These are phyloP conservation scores for Sebastes hubbsi DNA, from an alignment of 2,797 vertebrate genomes.

Conservation along the genomic window DNA sequence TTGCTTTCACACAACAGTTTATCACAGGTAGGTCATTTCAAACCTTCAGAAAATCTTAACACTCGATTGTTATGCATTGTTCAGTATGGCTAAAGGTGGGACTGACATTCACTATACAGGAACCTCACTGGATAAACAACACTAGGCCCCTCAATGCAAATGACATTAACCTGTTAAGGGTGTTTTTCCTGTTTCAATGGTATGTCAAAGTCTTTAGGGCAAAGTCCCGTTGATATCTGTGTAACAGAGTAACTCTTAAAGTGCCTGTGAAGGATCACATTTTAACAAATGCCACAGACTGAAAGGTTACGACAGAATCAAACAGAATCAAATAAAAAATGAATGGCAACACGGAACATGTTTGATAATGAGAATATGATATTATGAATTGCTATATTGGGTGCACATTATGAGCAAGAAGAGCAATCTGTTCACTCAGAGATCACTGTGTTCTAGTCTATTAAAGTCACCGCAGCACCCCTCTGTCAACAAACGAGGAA, in stretches of 20 bases:
- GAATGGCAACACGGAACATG: background rate
- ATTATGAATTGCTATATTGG: background rate
- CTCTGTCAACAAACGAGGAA: background rate
- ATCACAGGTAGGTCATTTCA: too few relatives aligned
- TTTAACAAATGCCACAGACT: background rate
- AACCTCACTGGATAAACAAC: background rate
- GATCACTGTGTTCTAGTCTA: background rate
- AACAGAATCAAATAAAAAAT: background rate
- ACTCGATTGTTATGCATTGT: background rate
- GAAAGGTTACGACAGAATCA: too few relatives aligned
- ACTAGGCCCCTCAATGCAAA: background rate
- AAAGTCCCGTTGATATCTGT: background rate
- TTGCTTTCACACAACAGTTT: too few relatives aligned
- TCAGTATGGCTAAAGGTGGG: background rate
- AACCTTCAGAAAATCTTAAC: background rate
- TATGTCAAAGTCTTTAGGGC: background rate
- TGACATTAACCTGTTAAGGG: background rate
- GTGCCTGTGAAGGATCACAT: background rate
- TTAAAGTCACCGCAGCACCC: background rate
- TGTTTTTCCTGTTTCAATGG: background rate
- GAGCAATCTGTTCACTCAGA: background rate
- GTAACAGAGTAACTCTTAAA: background rate
- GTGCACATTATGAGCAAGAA: background rate
- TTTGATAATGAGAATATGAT: background rate
- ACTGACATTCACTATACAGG: background rate